Conservation (phyloP, 2,888 invertebrate species). For the Acrocyrtus sp. region DNA sequence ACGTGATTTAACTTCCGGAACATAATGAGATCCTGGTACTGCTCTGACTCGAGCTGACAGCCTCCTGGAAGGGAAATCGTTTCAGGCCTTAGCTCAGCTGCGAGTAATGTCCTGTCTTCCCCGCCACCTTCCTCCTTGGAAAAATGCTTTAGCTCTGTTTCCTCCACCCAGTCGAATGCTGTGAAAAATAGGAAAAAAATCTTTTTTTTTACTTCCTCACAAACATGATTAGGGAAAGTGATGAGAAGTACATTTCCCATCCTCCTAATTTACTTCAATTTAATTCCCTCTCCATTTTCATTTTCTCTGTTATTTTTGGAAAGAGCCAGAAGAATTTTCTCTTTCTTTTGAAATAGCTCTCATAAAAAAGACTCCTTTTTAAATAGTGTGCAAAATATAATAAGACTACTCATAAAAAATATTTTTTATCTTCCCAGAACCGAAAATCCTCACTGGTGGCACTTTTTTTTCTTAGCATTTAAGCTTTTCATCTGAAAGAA, state of each 20-base stretch:
- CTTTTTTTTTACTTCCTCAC: no score
- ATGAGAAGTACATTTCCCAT: no score
- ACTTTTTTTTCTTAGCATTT: no score
- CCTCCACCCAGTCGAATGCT: conserved; percentile 63
- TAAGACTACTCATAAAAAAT: no score
- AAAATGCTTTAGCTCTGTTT: conserved; percentile 56
- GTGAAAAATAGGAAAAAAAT: conserved; percentile 9
- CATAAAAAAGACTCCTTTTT: no score
- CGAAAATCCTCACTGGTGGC: no score
- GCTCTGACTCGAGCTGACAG: conserved; percentile 58
- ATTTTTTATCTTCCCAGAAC: no score
- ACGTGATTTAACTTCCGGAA: conserved; percentile 61
- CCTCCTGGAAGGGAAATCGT: conserved; percentile 61
- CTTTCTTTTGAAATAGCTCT: neutral
- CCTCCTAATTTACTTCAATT: no score
- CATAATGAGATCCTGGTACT: conserved; percentile 60
- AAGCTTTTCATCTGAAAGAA: neutral
- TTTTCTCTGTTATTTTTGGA: no score
- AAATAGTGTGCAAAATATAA: no score
- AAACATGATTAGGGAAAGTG: neutral
- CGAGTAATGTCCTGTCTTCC: conserved; percentile 22
- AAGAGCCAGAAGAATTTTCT: neutral
- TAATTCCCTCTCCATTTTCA: no score
- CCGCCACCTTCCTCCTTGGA: conserved; percentile 26
- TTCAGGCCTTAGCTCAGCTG: conserved; percentile 47